Percentiles rank a stretch among this genome's conserved stretches.
Evolutionary conservation across 2,113 vertebrate genomes (phyloP).

Genomic region (Sula dactylatra): DNA sequence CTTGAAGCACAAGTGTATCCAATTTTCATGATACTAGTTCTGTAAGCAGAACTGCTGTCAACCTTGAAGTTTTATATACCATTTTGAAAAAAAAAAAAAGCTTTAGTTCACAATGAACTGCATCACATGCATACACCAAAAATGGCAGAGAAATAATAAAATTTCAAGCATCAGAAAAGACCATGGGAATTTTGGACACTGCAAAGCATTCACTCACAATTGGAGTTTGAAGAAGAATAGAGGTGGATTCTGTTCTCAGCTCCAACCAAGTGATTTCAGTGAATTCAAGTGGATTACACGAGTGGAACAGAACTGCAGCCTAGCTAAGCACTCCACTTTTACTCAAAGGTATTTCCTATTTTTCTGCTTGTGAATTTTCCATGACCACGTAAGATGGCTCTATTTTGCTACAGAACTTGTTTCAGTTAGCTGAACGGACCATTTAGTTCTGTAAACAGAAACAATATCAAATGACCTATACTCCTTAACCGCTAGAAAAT

Average conservation of each 20-base stretch:
- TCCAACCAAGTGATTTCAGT: not conserved
- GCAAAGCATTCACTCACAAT: not conserved
- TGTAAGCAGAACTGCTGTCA: not conserved
- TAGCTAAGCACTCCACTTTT: not conserved
- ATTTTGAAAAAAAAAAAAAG: not conserved
- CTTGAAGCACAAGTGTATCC: not conserved
- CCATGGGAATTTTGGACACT: not conserved
- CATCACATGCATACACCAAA: not conserved
- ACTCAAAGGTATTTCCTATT: not conserved
- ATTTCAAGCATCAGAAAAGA: not conserved
- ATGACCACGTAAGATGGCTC: rapidly evolving
- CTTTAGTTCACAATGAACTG: not conserved
- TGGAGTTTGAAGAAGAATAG: not conserved
- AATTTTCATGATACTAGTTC: not conserved
- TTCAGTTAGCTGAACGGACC: not conserved
- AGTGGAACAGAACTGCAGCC: not conserved
- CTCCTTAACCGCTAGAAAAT: not conserved
- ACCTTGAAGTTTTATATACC: not conserved
- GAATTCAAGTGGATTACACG: not conserved
- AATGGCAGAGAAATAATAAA: not conserved
- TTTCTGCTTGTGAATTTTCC: not conserved
- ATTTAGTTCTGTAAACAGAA: not conserved
- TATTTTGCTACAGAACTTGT: not conserved
- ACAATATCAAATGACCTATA: not conserved
- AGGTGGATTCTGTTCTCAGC: not conserved